Evolutionary conservation across 2,888 invertebrate genomes (phyloP), one percentile per base, ranked within the genome.

Genomic region (Ceriagrion tenellum): DNA sequence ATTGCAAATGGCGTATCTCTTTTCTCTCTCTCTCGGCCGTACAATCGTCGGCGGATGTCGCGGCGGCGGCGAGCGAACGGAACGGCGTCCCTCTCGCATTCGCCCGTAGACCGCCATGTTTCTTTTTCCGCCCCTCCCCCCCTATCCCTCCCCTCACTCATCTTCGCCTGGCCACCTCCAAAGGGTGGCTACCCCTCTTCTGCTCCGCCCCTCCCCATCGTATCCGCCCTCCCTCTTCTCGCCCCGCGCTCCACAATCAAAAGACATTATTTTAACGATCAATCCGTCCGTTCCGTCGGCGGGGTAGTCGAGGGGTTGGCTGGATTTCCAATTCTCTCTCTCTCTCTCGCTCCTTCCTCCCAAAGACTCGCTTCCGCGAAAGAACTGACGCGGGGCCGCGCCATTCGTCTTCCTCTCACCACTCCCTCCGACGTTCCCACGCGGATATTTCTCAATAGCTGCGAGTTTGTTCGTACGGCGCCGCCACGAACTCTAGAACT

Each of bases 221-320:
- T 59, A 12, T 35, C 30, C 56, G 6, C n/a, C 59, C 40, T 35
- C 35, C 63, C 20, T 47, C 56, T 40, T 59, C 88, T 74, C 95
- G 88, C 95, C 89, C 55, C 89, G 63, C 95, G 95, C 95, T 95
- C 95, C 95, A 95, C 95, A 95, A 95, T 95, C 96, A 95, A 95
- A 69, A 93, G 93, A 93, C 93, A 93, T 93, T 93, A 93, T 63
- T 93, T 81, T 93, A 93, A 93, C 69, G 74, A 93, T 93, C 93
- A 69, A 93, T 93, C 95, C 91, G 26, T 95, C 20, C 59, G 56
- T 20, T 16, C 59, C 47, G 2, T 47, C 47, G 40, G 26, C 63
- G 55, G 95, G 56, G 55, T 55, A 23, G 55, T n/a, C 4, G 47
- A 90, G 63, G 47, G 55, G 55, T 16, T 12, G 55, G 95, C n/a